phyloP scores from a whole-genome alignment of 2,113 vertebrate species.

The Porphyrio hochstetteri region DNA sequence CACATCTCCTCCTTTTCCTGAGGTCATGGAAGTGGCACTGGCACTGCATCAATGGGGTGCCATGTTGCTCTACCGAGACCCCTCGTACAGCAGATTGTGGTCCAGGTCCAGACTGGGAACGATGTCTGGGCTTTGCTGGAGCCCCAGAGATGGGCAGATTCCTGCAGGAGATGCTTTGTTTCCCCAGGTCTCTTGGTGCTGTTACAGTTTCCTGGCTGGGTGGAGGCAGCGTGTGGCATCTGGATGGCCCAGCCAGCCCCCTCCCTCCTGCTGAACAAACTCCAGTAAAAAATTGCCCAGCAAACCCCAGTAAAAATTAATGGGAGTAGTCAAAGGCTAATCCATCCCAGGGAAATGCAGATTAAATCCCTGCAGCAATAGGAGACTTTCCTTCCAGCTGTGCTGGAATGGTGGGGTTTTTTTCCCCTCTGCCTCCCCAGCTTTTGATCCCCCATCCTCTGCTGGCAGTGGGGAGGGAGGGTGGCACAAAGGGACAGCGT shows the following conservation, averaged over 20 bases:
- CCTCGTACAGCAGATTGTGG: fast-evolving
- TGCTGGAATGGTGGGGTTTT: not conserved
- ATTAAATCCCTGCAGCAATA: not conserved
- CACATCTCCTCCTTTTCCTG: fast-evolving
- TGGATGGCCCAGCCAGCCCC: not conserved
- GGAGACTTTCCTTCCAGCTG: not conserved
- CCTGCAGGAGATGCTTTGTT: not conserved
- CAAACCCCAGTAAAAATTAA: not conserved
- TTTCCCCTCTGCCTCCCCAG: not conserved
- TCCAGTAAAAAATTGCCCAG: not conserved
- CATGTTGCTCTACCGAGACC: no score
- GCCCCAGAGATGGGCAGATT: not conserved
- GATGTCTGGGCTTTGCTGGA: not conserved
- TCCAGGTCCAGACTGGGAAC: fast-evolving
- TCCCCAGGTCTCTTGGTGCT: not conserved
- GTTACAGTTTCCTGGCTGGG: not conserved
- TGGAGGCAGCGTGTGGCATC: not conserved
- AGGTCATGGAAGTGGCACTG: fast-evolving
- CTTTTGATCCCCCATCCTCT: not conserved
- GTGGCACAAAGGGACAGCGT: not conserved
- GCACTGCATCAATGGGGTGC: fast-evolving
- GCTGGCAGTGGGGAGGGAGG: fast-evolving
- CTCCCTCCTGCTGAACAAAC: not conserved
- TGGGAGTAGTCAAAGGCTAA: not conserved
- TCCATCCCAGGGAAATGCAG: not conserved